Base-by-base conservation (phyloP, 1,140 invertebrate species). In the Euura saliciscinereae region DNA sequence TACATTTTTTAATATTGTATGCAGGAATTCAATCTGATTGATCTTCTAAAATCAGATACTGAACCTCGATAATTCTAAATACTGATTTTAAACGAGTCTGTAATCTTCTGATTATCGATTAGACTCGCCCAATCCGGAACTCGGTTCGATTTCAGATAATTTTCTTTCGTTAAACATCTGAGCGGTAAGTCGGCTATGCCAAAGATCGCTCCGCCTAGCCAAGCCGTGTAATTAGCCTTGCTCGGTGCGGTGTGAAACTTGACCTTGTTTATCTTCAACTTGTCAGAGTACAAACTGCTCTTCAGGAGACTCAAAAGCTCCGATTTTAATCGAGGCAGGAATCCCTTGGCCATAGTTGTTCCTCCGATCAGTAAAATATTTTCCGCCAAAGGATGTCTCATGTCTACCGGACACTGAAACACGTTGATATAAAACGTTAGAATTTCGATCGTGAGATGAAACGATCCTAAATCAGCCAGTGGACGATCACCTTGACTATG, bases 281-380 rank as follows among this genome's bases (percentile, higher is more conserved):
- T 89, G 0, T 91, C 85, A 7, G 89, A 87, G 81, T 96, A 96
- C 28, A 90, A 79, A 43, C 90, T 86, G 69, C 90, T 90, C n/a
- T 90, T 85, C 0, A 93, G 76, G 6, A 96, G 86, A 75, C 90
- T 79, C 71, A 91, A 86, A n/a, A 97, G 83, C 85, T 98, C 96
- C 2, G 88, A 82, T 76, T 92, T 89, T 1, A 98, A 85, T 68
- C 96, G 89, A 59, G 92, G 88, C 77, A 92, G 90, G 76, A 98
- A 92, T 1, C 97, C 96, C 74, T 91, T 91, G 11, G 94, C 81
- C 92, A 96, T 95, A 1, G 91, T 83, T 5, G 95, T 96, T 10
- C 97, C 97, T 65, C 97, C 97, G 71, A 94, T 92, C 0, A 98
- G 82, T 43, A 98, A 84, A 76, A 98, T 92, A 84, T 95, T 97